Percentiles rank a stretch among this genome's conserved stretches.
Evolutionary conservation across 2,797 vertebrate species (phyloP).

Genomic region (Rachycentron canadum): DNA sequence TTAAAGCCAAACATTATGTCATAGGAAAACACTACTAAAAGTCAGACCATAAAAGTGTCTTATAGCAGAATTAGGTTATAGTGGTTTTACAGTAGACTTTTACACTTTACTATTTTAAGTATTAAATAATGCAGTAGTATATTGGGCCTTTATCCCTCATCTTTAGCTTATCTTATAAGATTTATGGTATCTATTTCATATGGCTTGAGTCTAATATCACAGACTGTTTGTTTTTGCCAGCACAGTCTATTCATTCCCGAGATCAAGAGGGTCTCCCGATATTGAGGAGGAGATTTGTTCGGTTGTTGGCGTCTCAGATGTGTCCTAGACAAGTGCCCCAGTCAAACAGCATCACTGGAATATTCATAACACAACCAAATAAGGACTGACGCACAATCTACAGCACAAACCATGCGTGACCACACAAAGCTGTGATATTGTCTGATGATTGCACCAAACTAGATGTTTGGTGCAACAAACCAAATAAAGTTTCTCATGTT

Average conservation of each 20-base stretch:
- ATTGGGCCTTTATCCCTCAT: background rate
- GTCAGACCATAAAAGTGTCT: background rate
- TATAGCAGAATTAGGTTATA: background rate
- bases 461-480: background rate
- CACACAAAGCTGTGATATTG: background rate
- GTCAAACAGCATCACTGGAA: background rate
- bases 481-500: background rate
- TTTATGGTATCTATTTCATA: background rate
- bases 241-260: background rate
- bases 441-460: background rate
- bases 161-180: background rate
- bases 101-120: background rate
- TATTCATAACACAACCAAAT: conserved; percentile 5
- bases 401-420: background rate
- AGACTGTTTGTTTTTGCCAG: background rate
- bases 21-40: background rate
- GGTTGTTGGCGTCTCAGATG: background rate
- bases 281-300: background rate
- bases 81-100: background rate
- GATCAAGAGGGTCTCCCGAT: background rate
- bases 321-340: no score
- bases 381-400: background rate
- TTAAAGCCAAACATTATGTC: background rate
- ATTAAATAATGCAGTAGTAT: background rate
- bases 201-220: background rate